phyloP scores from a whole-genome alignment of 2,888 invertebrate genomes.

The Anthophora plumipes region DNA sequence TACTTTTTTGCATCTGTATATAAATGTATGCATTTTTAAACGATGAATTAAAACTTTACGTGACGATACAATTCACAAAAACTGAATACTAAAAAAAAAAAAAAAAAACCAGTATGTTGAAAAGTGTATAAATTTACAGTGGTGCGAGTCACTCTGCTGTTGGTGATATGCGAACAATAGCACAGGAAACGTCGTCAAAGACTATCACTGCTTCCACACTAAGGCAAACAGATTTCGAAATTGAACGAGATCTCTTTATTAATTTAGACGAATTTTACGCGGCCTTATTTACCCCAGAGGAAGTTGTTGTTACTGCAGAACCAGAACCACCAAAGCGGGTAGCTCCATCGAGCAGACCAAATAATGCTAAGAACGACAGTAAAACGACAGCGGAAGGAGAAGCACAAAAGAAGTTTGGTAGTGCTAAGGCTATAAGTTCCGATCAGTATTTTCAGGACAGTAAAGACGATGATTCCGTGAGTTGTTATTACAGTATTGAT shows the following conservation, averaged over 20 bases:
- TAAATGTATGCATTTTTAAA: neutral
- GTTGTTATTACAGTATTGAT: slow-evolving; percentile 54
- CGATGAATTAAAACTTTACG: neutral
- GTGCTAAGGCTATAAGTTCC: slow-evolving; percentile 98
- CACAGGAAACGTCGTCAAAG: slow-evolving; percentile 89
- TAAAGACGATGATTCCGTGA: slow-evolving; percentile 86
- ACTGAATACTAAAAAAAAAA: slow-evolving; percentile 23
- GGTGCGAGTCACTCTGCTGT: slow-evolving; percentile 94
- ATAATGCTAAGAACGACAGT: slow-evolving; percentile 52
- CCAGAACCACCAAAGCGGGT: slow-evolving; percentile 78
- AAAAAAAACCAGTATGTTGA: slow-evolving; percentile 15
- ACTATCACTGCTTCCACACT: slow-evolving; percentile 78
- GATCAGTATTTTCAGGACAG: slow-evolving; percentile 97
- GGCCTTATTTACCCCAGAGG: slow-evolving; percentile 79
- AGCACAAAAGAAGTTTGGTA: slow-evolving; percentile 98
- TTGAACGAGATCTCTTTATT: slow-evolving; percentile 71
- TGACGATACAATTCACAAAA: slow-evolving; percentile 18
- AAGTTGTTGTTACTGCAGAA: slow-evolving; percentile 84
- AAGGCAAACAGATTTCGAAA: slow-evolving; percentile 73
- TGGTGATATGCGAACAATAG: slow-evolving; percentile 95
- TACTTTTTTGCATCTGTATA: slow-evolving; percentile 5
- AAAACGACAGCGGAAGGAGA: slow-evolving; percentile 87
- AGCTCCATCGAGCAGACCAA: slow-evolving; percentile 70
- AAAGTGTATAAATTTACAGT: slow-evolving; percentile 78
- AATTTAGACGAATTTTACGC: slow-evolving; percentile 85